Percentiles rank a stretch among this genome's conserved stretches.
phyloP scores from a whole-genome alignment of 2,888 invertebrate genomes.

The Nomada ruficornis region DNA sequence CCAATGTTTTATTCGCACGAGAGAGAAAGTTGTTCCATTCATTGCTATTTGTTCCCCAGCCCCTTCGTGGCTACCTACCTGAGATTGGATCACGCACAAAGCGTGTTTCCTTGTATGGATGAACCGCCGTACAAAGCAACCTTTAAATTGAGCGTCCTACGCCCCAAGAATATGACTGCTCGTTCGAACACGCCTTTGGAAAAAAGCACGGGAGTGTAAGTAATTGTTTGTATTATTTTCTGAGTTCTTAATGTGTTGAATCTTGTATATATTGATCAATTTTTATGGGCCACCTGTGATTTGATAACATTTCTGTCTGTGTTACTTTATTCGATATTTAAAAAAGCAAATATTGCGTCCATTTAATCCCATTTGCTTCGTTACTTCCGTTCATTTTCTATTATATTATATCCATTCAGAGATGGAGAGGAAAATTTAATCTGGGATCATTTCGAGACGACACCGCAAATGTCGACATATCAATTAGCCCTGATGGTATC shows the following conservation, averaged over 20 bases:
- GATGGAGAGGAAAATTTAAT: constrained; percentile 85
- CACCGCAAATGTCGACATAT: constrained; percentile 92
- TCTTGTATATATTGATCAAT: too few species aligned
- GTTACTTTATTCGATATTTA: too few species aligned
- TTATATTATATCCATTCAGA: constrained; percentile 76
- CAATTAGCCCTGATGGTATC: constrained; percentile 90
- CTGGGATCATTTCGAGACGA: constrained; percentile 89
- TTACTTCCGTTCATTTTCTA: too few species aligned
- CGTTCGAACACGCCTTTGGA: constrained; percentile 88
- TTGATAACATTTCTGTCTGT: too few species aligned
- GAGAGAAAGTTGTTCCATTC: background rate
- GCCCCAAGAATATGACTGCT: constrained; percentile 85
- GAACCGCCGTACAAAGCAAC: constrained; percentile 91
- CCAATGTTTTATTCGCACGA: background rate
- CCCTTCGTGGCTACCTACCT: constrained; percentile 89
- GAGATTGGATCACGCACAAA: constrained; percentile 90
- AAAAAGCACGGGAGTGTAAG: constrained; percentile 87
- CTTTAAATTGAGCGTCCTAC: constrained; percentile 87
- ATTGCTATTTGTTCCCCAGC: constrained; percentile 75
- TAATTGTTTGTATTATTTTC: constrained; percentile 40
- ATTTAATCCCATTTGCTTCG: too few species aligned
- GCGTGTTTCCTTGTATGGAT: constrained; percentile 93
- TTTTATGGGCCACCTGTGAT: too few species aligned
- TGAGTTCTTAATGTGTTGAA: too few species aligned
- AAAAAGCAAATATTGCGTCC: too few species aligned